Percentiles rank a stretch among this genome's conserved stretches.
Conservation (phyloP, 92 coral and sea anemone species). For the Pocillopora meandrina region DNA sequence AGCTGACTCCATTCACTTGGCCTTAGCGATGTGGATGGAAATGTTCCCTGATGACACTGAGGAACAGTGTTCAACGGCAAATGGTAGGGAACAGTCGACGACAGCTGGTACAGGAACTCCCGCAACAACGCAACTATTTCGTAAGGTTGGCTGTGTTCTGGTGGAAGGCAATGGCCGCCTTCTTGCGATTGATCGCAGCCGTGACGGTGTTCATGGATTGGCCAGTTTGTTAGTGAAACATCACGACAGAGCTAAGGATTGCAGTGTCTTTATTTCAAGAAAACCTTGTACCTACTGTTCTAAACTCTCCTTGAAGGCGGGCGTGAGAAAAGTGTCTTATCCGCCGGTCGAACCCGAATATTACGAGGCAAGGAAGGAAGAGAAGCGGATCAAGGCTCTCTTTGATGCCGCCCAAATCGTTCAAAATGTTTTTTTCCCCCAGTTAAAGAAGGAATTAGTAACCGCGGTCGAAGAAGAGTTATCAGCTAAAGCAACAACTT, state of each 20-base stretch:
- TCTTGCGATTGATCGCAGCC: slow-evolving; percentile 69
- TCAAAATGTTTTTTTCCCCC: slow-evolving; percentile 23
- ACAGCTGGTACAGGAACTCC: neutral
- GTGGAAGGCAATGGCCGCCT: slow-evolving; percentile 62
- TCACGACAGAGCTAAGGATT: slow-evolving; percentile 55
- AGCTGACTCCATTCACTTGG: slow-evolving; percentile 27
- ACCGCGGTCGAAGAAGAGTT: neutral
- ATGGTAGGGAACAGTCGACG: neutral
- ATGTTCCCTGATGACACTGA: slow-evolving; percentile 19
- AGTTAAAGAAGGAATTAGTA: neutral
- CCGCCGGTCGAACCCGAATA: slow-evolving; percentile 72
- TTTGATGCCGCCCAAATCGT: slow-evolving; percentile 27
- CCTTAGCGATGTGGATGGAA: slow-evolving; percentile 52
- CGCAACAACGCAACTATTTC: slow-evolving; percentile 4
- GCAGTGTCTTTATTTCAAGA: slow-evolving; percentile 64
- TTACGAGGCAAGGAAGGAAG: slow-evolving; percentile 28
- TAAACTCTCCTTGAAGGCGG: slow-evolving; percentile 66
- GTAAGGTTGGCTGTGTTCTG: slow-evolving; percentile 65
- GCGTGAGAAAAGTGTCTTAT: slow-evolving; percentile 47
- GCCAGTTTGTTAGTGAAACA: slow-evolving; percentile 60
- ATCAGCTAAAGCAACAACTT: neutral
- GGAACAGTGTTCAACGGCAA: neutral
- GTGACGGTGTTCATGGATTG: slow-evolving; percentile 62
- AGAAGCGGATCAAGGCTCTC: slow-evolving; percentile 34
- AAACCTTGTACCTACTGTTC: slow-evolving; percentile 73